These are phyloP conservation scores for Ciconia maguari DNA, from an alignment of 2,113 vertebrate genomes.

Conservation along the genomic window DNA sequence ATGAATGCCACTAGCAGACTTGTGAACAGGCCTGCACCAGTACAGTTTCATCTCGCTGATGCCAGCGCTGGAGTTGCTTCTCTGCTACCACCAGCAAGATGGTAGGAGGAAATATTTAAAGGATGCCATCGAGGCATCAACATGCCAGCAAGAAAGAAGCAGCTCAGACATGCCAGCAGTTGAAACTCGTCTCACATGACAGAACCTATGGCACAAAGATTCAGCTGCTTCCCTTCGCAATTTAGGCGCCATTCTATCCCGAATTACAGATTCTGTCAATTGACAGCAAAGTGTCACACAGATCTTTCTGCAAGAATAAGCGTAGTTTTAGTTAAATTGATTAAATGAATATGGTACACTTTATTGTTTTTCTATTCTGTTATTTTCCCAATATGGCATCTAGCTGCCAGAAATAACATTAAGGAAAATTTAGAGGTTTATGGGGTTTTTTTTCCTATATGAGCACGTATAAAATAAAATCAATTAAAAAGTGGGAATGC, in stretches of 20 bases:
- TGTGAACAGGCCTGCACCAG: neutral
- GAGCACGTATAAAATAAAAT: slow-evolving; percentile 20
- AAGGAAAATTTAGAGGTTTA: neutral
- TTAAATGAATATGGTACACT: neutral
- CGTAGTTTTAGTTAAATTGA: neutral
- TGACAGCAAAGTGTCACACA: neutral
- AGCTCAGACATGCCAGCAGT: neutral
- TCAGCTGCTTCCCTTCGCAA: neutral
- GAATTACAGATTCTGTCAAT: neutral
- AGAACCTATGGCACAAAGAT: neutral
- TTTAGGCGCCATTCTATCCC: neutral
- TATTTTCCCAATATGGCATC: neutral
- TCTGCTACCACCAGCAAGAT: neutral
- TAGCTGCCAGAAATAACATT: neutral
- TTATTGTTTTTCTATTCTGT: neutral
- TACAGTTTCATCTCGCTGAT: neutral
- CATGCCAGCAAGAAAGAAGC: neutral
- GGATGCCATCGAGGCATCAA: rapidly evolving
- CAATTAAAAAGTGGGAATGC: neutral
- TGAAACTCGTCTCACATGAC: neutral
- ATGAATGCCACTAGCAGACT: neutral
- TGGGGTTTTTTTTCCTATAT: neutral
- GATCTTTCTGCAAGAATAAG: neutral
- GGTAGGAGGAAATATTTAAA: neutral
- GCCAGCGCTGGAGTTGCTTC: neutral